Evolutionary conservation across 2,888 invertebrate species (phyloP).

Genomic region (Brenthis hecate): DNA sequence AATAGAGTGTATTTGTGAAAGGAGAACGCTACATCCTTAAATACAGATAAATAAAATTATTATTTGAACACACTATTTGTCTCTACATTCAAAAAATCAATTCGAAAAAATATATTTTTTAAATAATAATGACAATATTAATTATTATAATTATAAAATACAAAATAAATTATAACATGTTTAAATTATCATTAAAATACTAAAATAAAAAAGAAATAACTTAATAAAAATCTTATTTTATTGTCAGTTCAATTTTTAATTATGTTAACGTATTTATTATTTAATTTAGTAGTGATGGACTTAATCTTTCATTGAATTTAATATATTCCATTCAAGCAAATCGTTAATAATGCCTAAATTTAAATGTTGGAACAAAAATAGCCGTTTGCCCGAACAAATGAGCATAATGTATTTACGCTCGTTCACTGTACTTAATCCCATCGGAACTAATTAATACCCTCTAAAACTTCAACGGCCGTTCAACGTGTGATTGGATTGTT

Average conservation of each 20-base stretch:
- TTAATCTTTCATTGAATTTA: not conserved
- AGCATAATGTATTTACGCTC: constrained; percentile 29
- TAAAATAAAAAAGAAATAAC: too few species aligned
- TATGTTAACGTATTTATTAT: too few species aligned
- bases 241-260: too few species aligned
- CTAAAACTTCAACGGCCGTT: constrained; percentile 26
- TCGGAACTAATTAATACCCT: constrained; percentile 26
- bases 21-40: constrained; percentile 3
- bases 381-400: constrained; percentile 20
- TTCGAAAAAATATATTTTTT: too few species aligned
- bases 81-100: not conserved
- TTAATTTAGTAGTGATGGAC: too few species aligned
- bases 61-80: constrained; percentile 3
- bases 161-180: too few species aligned
- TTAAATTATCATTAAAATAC: too few species aligned
- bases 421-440: constrained; percentile 30
- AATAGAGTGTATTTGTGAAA: constrained; percentile 16
- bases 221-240: too few species aligned
- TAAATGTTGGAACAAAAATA: constrained; percentile 22
- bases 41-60: constrained; percentile 5
- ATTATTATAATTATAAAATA: too few species aligned
- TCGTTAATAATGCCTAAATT: constrained; percentile 7
- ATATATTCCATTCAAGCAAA: constrained; percentile 5
- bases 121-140: too few species aligned
- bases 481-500: constrained; percentile 7